Conservation (phyloP, 2,888 invertebrate genomes). For the Caenorhabditis doughertyi region DNA sequence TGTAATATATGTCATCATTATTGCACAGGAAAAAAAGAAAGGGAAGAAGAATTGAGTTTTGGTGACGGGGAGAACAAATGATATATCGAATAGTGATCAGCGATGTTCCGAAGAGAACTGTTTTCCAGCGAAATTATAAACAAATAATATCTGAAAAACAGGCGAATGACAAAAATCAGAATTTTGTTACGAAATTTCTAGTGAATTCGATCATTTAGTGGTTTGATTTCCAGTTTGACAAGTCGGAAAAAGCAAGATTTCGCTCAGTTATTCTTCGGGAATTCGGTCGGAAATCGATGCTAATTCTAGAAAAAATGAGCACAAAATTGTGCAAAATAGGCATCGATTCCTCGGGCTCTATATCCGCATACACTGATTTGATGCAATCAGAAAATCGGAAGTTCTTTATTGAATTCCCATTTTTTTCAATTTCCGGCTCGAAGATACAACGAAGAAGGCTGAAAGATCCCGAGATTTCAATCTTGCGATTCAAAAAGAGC, state of each 20-base stretch:
- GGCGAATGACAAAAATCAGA: neutral
- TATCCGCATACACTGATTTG: neutral
- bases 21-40: too few species aligned
- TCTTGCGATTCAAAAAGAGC: too few species aligned
- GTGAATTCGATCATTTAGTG: neutral
- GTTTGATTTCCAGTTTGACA: neutral
- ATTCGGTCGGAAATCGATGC: too few species aligned
- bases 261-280: too few species aligned
- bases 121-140: neutral
- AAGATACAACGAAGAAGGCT: too few species aligned
- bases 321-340: too few species aligned
- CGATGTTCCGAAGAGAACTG: neutral
- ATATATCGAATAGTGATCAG: constrained; percentile 14
- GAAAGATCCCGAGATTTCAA: too few species aligned
- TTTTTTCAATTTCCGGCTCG: too few species aligned
- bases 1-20: constrained; percentile 42
- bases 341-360: too few species aligned
- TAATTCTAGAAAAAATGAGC: too few species aligned
- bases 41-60: neutral
- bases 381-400: neutral
- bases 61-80: neutral
- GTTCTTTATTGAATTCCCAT: too few species aligned
- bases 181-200: neutral
- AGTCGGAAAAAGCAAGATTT: neutral
- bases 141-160: neutral